Base-by-base conservation (phyloP, 1,140 invertebrate genomes). In the Argopecten irradians region DNA sequence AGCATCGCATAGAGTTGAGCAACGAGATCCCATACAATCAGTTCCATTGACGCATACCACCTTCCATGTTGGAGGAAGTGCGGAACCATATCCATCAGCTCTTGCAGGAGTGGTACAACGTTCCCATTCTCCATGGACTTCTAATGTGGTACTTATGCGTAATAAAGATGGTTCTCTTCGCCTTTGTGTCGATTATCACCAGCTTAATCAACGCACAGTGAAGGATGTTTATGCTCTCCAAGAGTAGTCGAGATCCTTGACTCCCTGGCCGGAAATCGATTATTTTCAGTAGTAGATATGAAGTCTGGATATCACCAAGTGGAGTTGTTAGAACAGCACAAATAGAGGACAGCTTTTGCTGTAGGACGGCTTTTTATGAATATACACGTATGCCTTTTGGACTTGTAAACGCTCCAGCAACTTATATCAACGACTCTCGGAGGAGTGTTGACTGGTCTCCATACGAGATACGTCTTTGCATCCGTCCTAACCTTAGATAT, bases 251-350 rank as follows among this genome's bases (percentile, higher is more conserved):
- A 96, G 33, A 91, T 92, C 11, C 85, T 97, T 1, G 88, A 94
- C 16, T 87, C 82, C 8, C 89, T 96, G 0, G n/a, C 90, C 0
- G 95, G 95, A 9, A 92, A 91, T 13, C 94, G 88, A 28, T 93
- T 95, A 36, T 96, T 96, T 88, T 92, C 93, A 0, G 92, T 93
- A 0, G 89, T 96, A 0, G 96, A 96, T 93, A 90, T 93, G 86
- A 89, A 88, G 55, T 83, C 83, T 46, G 93, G 91, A 92, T 96
- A 96, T 86, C 89, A 96, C 3, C 88, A 84, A 85, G 34, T 90
- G 28, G 86, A 89, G n/a, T 36, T 96, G 13, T 84, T 94, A 28
- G 36, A 89, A 28, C 88, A 91, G 7, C 93, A 94, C 84, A 92
- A 89, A 14, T 87, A 95, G 55, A 94, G 95, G 83, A 96, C 96